Conservation (phyloP, 2,888 invertebrate species). For the Hololepta plana region DNA sequence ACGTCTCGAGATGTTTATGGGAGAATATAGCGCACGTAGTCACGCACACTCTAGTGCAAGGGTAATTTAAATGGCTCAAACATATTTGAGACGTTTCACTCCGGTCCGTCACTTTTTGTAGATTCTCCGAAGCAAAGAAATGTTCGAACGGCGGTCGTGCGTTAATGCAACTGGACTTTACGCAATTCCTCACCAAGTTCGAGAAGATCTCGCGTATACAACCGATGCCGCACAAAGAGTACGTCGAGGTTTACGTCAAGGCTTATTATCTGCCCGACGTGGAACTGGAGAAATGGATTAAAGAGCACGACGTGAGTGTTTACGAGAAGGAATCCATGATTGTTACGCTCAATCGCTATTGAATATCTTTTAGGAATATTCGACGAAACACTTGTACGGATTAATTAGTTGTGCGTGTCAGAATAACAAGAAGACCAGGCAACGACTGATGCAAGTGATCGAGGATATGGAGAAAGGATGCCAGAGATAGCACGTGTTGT, state of each 20-base stretch:
- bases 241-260: constrained; percentile 89
- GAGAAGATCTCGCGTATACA: constrained; percentile 70
- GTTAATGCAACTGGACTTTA: constrained; percentile 94
- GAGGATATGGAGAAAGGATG: constrained; percentile 32
- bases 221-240: constrained; percentile 74
- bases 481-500: constrained; percentile 11
- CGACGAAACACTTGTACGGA: constrained; percentile 67
- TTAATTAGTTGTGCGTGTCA: constrained; percentile 75
- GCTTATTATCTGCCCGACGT: constrained; percentile 87
- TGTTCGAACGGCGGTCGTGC: constrained; percentile 94
- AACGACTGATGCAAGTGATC: constrained; percentile 52
- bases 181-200: constrained; percentile 79
- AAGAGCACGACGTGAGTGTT: constrained; percentile 47
- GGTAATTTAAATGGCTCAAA: constrained; percentile 30
- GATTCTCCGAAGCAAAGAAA: constrained; percentile 76
- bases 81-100: too few species aligned
- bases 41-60: constrained; percentile 82
- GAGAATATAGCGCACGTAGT: constrained; percentile 71
- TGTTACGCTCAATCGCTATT: constrained; percentile 3
- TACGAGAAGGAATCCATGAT: constrained; percentile 4
- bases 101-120: constrained; percentile 17
- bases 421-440: constrained; percentile 69
- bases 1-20: constrained; percentile 62
- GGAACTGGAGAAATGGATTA: constrained; percentile 77
- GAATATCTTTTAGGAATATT: constrained; percentile 53